Conservation (phyloP, 2,888 invertebrate species). For the Strigamia maritima region DNA sequence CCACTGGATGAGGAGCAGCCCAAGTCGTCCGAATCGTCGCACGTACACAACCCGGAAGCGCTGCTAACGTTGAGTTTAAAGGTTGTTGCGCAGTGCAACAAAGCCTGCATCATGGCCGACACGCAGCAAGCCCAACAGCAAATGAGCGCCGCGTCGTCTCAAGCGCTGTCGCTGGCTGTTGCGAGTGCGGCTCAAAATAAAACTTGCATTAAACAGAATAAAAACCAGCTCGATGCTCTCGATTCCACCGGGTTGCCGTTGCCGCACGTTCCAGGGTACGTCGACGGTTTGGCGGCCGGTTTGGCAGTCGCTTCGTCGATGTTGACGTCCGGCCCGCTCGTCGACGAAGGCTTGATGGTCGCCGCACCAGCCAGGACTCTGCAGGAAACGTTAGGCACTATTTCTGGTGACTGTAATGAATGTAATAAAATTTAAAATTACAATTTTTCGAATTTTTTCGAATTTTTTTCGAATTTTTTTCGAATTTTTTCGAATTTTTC, state of each 20-base stretch:
- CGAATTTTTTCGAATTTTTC: too few species aligned
- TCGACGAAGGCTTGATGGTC: constrained; percentile 44
- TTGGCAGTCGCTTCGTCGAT: constrained; percentile 43
- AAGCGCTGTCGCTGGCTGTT: background rate
- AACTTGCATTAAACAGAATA: background rate
- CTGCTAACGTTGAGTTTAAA: constrained; percentile 46
- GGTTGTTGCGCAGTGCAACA: constrained; percentile 18
- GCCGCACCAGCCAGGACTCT: constrained; percentile 43
- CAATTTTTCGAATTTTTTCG: too few species aligned
- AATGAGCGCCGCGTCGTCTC: background rate
- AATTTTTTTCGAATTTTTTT: too few species aligned
- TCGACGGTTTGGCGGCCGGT: background rate
- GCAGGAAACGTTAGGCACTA: constrained; percentile 41
- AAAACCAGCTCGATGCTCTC: background rate
- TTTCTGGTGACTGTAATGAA: constrained; percentile 37
- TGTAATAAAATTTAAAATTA: background rate
- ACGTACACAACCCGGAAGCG: constrained; percentile 38
- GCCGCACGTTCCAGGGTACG: too few species aligned
- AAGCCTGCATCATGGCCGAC: background rate
- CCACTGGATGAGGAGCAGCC: constrained; percentile 45
- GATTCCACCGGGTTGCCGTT: background rate
- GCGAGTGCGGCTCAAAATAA: background rate
- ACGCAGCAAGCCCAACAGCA: too few species aligned
- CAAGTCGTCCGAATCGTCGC: constrained; percentile 21
- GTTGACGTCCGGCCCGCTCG: constrained; percentile 42